Evolutionary conservation across 2,888 invertebrate genomes (phyloP).

Genomic region (Chironomus tentans): DNA sequence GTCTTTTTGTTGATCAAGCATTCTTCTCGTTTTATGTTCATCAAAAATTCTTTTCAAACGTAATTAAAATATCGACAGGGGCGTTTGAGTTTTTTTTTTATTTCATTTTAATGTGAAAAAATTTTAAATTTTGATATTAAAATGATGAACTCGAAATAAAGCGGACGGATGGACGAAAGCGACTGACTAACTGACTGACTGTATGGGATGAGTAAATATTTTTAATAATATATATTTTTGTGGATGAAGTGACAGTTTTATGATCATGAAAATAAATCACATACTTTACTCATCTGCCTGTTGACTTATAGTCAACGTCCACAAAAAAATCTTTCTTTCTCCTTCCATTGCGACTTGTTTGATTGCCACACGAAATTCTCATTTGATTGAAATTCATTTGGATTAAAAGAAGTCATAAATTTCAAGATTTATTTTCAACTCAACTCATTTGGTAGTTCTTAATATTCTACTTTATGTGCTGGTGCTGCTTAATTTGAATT

Average conservation of each 20-base stretch:
- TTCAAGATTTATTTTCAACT: neutral
- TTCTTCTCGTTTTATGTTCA: too few species aligned
- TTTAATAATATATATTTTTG: neutral
- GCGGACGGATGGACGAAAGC: neutral
- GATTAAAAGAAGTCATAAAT: constrained; percentile 8
- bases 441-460: neutral
- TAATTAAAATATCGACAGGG: neutral
- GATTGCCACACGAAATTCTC: too few species aligned
- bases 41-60: neutral
- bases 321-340: neutral
- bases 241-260: constrained; percentile 20
- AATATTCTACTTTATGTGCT: neutral
- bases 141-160: neutral
- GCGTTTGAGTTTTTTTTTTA: neutral
- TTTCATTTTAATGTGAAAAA: neutral
- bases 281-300: constrained; percentile 1
- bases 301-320: neutral
- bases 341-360: too few species aligned
- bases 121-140: neutral
- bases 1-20: too few species aligned
- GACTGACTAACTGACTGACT: neutral
- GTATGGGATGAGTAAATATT: neutral
- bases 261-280: constrained; percentile 13
- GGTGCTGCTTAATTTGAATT: neutral
- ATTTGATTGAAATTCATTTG: constrained; percentile 16